Evolutionary conservation across 2,797 vertebrate genomes (phyloP), one percentile per base, ranked within the genome.

Genomic region (Salarias fasciatus): DNA sequence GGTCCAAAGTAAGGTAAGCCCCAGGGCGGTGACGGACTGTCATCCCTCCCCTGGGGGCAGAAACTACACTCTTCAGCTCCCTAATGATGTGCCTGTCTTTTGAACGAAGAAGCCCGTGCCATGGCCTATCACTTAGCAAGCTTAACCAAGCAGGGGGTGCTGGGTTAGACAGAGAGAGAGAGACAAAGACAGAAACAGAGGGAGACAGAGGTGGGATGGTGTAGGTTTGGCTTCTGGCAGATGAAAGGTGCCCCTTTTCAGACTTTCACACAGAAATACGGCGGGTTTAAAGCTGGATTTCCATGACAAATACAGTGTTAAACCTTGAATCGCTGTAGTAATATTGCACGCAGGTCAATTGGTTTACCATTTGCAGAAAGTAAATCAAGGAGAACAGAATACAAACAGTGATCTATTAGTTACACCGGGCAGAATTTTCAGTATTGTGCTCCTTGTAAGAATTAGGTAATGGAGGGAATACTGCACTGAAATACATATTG

Each of bases 21-120:
- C 77, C 72, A 79, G 80, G 87, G 89, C 74, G 69, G 67, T 89
- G 89, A 91, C 50, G 65, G 90, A 87, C 91, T 92, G 92, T 92
- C 93, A 93, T 89, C 87, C 83, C 67, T 82, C 83, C 91, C 89
- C 89, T 60, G 82, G 87, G 90, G 91, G 88, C 87, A 91, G 78
- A 69, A 72, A 67, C 88, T 65, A 75, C 86, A 75, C 87, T 92
- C 82, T 78, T 84, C 91, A 86, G 85, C 86, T 83, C 74, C 72
- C 87, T 93, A 93, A 93, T 93, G 92, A 93, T 93, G 91, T 73
- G 69, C 61, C 89, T 90, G 87, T 88, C 89, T 92, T 87, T 89
- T 90, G 86, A 90, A 87, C 67, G 76, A 68, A 86, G 85, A 73
- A 83, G 79, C 77, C 83, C 75, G 80, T 90, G 91, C 84, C 89